Percentiles rank a stretch among this genome's conserved stretches.
phyloP scores from a whole-genome alignment of 1,140 invertebrate species.

The Dreissena polymorpha region DNA sequence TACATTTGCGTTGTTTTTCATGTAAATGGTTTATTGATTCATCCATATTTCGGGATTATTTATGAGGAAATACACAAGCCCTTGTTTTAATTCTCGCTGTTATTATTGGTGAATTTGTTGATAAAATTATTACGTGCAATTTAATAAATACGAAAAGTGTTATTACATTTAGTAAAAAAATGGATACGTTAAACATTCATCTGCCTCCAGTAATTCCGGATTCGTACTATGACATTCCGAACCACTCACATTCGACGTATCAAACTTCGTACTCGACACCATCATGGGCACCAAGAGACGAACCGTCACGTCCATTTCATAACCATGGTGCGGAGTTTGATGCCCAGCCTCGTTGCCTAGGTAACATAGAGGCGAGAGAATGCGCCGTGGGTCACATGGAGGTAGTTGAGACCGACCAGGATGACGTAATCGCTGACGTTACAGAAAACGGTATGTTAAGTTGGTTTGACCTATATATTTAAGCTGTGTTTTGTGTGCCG shows the following conservation, averaged over 20 bases:
- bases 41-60: no score
- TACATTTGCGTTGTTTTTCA: constrained; percentile 45
- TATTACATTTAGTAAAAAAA: background rate
- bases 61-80: no score
- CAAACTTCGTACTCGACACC: background rate
- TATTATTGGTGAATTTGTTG: no score
- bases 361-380: background rate
- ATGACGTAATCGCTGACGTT: background rate
- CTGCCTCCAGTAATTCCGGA: constrained; percentile 40
- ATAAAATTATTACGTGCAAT: no score
- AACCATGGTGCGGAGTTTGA: constrained; percentile 16
- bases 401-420: background rate
- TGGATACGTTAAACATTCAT: constrained; percentile 37
- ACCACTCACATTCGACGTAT: background rate
- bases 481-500: no score
- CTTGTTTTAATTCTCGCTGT: no score
- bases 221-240: constrained; percentile 45
- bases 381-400: constrained; percentile 18
- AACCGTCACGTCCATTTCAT: background rate
- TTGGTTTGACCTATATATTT: no score
- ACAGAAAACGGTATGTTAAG: no score
- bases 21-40: constrained; percentile 12
- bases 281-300: constrained; percentile 29
- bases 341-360: constrained; percentile 1
- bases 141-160: no score